Conservation (phyloP, 2,797 vertebrate species). For the Brotula barbata region DNA sequence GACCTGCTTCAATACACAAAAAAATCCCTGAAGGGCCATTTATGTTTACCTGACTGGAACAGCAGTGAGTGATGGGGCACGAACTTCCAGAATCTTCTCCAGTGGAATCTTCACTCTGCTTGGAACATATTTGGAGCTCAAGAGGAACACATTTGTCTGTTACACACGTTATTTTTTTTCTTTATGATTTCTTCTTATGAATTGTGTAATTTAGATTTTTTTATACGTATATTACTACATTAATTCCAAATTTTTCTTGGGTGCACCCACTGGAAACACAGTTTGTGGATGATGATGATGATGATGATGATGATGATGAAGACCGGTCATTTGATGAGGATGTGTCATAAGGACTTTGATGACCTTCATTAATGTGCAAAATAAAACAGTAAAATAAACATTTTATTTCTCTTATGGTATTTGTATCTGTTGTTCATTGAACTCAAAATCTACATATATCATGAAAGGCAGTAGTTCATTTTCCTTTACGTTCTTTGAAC, state of each 20-base stretch:
- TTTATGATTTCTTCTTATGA: constrained; percentile 52
- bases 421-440: constrained; percentile 19
- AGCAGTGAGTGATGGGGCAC: constrained; percentile 38
- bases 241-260: constrained; percentile 68
- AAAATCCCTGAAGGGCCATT: constrained; percentile 23
- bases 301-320: constrained; percentile 55
- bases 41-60: constrained; percentile 21
- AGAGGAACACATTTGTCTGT: constrained; percentile 56
- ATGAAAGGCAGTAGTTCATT: neutral
- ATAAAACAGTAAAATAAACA: constrained; percentile 74
- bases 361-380: constrained; percentile 69
- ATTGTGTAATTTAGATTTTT: constrained; percentile 46
- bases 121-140: constrained; percentile 33
- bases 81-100: constrained; percentile 32
- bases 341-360: constrained; percentile 65
- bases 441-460: neutral
- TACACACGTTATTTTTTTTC: constrained; percentile 54
- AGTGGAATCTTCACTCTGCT: constrained; percentile 29
- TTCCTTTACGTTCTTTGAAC: no score
- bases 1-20: constrained; percentile 36
- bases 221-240: constrained; percentile 58
- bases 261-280: constrained; percentile 61
- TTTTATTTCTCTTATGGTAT: constrained; percentile 72
- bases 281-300: no score
- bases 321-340: constrained; percentile 35